Percentiles rank a stretch among this genome's conserved stretches.
These are phyloP conservation scores for Megastigmus dorsalis DNA, from an alignment of 2,888 invertebrate species.

Conservation along the genomic window DNA sequence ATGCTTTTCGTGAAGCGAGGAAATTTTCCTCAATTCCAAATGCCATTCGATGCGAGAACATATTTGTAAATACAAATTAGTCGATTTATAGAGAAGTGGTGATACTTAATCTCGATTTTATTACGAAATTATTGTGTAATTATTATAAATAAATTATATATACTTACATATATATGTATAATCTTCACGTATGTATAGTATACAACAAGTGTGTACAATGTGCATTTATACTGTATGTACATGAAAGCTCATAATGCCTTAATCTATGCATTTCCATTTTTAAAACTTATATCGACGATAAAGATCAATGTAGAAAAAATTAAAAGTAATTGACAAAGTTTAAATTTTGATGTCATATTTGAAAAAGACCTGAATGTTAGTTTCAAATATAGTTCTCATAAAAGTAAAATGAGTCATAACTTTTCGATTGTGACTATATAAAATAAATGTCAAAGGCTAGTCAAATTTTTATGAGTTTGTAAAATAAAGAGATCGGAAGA, in stretches of 20 bases:
- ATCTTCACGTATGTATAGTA: too few relatives aligned
- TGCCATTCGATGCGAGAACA: constrained; percentile 11
- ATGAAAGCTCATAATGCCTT: constrained; percentile 34
- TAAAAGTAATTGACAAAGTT: background rate
- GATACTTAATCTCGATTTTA: constrained; percentile 59
- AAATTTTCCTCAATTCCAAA: constrained; percentile 39
- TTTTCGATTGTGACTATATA: background rate
- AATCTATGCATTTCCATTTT: constrained; percentile 30
- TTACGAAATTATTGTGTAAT: constrained; percentile 57
- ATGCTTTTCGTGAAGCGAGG: constrained; percentile 15
- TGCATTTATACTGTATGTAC: constrained; percentile 4
- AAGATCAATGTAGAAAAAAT: background rate
- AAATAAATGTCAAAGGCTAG: background rate
- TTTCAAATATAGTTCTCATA: background rate
- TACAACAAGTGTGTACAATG: constrained; percentile 13
- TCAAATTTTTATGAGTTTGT: background rate
- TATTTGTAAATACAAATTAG: constrained; percentile 45
- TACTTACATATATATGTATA: constrained; percentile 21
- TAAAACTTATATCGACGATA: background rate
- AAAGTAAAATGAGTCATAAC: background rate
- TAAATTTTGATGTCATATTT: constrained; percentile 13
- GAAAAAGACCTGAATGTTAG: background rate
- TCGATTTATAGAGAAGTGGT: constrained; percentile 34
- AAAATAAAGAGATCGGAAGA: background rate
- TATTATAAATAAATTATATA: constrained; percentile 46